Percentiles rank a stretch among this genome's conserved stretches.
Conservation (phyloP, 2,888 invertebrate genomes). For the Polydrusus tereticollis region DNA sequence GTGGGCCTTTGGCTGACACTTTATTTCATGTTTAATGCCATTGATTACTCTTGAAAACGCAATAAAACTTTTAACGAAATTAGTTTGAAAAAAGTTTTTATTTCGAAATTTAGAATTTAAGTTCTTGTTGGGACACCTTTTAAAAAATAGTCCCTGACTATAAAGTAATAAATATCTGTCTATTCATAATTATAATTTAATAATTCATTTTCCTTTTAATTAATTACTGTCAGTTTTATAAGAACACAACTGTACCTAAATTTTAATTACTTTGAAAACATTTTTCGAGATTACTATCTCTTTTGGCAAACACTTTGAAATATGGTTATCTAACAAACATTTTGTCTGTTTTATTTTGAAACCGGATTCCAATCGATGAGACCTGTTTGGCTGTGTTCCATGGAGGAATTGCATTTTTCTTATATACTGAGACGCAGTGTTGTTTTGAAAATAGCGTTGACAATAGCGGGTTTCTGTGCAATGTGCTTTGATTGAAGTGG, state of each 20-base stretch:
- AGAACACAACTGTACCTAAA: not conserved
- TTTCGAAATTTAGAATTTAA: too few relatives aligned
- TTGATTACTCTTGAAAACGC: too few relatives aligned
- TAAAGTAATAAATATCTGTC: too few relatives aligned
- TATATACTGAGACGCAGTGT: conserved; percentile 21
- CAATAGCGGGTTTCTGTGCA: conserved; percentile 1
- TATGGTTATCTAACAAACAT: conserved; percentile 16
- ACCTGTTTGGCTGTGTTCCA: conserved; percentile 31
- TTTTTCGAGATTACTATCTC: conserved; percentile 3
- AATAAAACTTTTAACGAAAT: too few relatives aligned
- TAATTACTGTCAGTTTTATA: too few relatives aligned
- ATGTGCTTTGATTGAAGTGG: not conserved
- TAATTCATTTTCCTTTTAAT: not conserved
- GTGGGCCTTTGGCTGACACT: too few relatives aligned
- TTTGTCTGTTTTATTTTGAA: conserved; percentile 20
- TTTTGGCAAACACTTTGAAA: conserved; percentile 14
- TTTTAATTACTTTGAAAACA: not conserved
- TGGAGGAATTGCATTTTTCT: conserved; percentile 25
- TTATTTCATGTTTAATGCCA: too few relatives aligned
- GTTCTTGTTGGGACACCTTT: too few relatives aligned
- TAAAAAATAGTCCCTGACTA: too few relatives aligned
- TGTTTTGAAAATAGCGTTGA: conserved; percentile 23
- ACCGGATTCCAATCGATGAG: conserved; percentile 26
- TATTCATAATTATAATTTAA: too few relatives aligned
- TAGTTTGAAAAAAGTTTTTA: too few relatives aligned